Base-by-base conservation (phyloP, 2,113 vertebrate species). In the Calyptomena viridis region DNA sequence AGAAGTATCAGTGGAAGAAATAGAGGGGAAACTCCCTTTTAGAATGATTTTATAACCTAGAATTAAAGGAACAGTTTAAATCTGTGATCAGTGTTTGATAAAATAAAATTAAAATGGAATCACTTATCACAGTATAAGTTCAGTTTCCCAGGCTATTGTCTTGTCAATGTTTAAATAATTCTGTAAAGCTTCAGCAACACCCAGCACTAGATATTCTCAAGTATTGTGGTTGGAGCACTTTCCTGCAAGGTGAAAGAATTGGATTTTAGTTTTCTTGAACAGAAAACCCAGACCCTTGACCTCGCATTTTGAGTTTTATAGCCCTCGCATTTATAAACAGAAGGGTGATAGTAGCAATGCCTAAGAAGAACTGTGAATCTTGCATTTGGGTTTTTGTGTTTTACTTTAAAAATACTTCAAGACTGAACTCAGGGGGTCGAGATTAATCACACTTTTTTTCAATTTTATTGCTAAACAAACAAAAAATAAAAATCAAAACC, bases 391-490 rank as follows among this genome's bases (percentile, higher is more conserved):
- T 80, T 76, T 73, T 24, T 22, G 53, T 66, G 6, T 49, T 77
- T 66, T 55, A 22, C 18, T 81, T 80, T 9, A 28, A 72, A 78
- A 88, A 56, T 79, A 60, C 6, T 13, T 72, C 23, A 35, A 79
- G 53, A 20, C 16, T n/a, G 19, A 53, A 52, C 12, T 62, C 0
- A 0, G 8, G 4, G 11, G 1, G 22, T 64, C 49, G 40, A 76
- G 37, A 52, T 83, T n/a, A 7, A 3, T 62, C 40, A 25, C 1
- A 2, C 6, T 47, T 37, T 25, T n/a, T 58, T 64, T 18, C 4
- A 28, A 8, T 80, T 69, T 44, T 44, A 24, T 25, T 84, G 12
- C 52, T 69, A 14, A 73, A 40, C 13, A 53, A 31, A 47, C 19
- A n/a, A 58, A 62, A 35, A 27, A 12, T 12, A 5, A 58, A 71